A percentile compares a stretch with the other conserved stretches of the same genome.
Conservation (phyloP, 2,113 vertebrate species). For the Ophiodon elongatus region DNA sequence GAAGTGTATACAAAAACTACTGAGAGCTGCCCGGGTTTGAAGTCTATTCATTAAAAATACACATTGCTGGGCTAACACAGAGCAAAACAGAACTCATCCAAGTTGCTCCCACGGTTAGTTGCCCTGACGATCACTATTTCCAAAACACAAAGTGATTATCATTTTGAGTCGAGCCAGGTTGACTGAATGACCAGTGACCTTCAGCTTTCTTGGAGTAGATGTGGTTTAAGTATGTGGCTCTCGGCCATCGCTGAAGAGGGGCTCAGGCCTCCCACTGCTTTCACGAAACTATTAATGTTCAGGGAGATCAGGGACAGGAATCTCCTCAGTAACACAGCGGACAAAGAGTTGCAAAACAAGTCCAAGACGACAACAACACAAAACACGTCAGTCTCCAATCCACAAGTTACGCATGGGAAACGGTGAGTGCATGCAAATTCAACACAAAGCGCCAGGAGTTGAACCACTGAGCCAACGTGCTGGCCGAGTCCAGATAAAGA, state of each 20-base stretch:
- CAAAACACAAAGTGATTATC: not conserved
- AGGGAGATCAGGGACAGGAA: not conserved
- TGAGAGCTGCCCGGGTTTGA: not conserved
- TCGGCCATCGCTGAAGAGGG: not conserved
- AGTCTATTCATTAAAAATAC: slow-evolving; percentile 10
- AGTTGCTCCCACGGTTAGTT: slow-evolving; percentile 7
- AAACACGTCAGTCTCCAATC: not conserved
- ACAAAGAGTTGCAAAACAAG: not conserved
- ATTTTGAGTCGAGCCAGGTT: not conserved
- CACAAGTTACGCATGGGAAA: slow-evolving; percentile 9
- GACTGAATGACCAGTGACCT: not conserved
- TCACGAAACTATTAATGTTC: not conserved
- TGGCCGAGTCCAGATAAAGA: not conserved
- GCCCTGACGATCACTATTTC: not conserved
- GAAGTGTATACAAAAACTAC: not conserved
- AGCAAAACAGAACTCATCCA: not conserved
- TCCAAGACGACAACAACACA: not conserved
- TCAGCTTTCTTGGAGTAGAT: not conserved
- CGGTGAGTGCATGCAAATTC: slow-evolving; percentile 5
- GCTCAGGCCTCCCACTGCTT: not conserved
- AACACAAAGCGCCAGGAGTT: not conserved
- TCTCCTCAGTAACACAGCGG: not conserved
- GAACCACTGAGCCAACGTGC: not conserved
- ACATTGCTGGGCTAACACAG: not conserved
- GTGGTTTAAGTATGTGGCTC: slow-evolving; percentile 14